phyloP scores from a whole-genome alignment of 2,888 invertebrate genomes.

The Rhopalosiphum nymphaeae region DNA sequence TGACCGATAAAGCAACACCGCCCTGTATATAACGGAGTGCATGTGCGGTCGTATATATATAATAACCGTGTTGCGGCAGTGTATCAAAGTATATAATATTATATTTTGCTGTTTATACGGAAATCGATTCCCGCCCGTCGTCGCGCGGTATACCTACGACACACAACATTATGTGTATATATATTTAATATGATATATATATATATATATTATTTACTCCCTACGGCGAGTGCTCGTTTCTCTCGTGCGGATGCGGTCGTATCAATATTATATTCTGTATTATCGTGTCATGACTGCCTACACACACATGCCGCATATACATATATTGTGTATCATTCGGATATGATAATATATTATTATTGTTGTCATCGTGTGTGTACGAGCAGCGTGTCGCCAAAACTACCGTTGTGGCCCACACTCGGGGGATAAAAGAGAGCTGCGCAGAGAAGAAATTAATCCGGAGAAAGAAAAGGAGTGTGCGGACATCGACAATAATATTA shows the following conservation, averaged over 20 bases:
- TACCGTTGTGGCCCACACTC: neutral
- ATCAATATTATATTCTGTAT: neutral
- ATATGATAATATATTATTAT: neutral
- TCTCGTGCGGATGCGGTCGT: neutral
- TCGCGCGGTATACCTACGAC: neutral
- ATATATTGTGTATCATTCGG: neutral
- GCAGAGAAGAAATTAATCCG: neutral
- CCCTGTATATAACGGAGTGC: neutral
- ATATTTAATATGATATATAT: neutral
- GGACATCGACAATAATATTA: neutral
- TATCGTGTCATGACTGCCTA: neutral
- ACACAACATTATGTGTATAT: neutral
- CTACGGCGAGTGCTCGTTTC: neutral
- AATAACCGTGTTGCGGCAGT: neutral
- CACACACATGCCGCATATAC: neutral
- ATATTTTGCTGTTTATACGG: neutral
- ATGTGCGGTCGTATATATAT: neutral
- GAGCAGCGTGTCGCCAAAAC: constrained; percentile 14
- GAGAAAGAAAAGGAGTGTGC: neutral
- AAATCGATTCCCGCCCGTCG: neutral
- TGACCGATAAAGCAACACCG: neutral
- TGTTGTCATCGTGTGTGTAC: neutral
- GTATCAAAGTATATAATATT: neutral
- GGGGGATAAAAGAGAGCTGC: neutral
- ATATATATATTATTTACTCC: neutral